Conservation (phyloP, 2,797 vertebrate species). For the Eurystomus glaucurus region DNA sequence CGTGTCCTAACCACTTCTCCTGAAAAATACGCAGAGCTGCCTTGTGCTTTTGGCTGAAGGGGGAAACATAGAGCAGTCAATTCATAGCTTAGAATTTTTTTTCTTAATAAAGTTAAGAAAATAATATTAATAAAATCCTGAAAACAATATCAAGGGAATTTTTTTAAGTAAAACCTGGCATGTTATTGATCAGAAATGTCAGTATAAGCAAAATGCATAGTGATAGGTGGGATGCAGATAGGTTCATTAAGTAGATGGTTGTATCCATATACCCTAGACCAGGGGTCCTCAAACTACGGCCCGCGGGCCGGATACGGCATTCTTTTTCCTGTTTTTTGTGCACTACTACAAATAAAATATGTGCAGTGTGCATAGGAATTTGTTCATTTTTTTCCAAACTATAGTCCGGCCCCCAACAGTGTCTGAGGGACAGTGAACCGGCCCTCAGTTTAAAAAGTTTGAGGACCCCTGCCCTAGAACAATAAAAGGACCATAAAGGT, state of each 20-base stretch:
- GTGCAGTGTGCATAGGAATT: too few relatives aligned
- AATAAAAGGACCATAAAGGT: not conserved
- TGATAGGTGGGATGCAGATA: not conserved
- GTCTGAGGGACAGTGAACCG: too few relatives aligned
- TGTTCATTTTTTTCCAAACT: too few relatives aligned
- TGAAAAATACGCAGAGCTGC: not conserved
- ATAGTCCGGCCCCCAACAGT: too few relatives aligned
- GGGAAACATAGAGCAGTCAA: not conserved
- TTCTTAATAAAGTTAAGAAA: not conserved
- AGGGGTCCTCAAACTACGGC: too few relatives aligned
- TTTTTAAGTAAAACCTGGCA: not conserved
- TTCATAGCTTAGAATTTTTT: not conserved
- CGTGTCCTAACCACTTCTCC: not conserved
- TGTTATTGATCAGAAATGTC: slow-evolving; percentile 43
- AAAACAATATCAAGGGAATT: slow-evolving; percentile 44
- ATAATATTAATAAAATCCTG: slow-evolving; percentile 52
- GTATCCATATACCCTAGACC: not conserved
- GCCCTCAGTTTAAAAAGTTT: too few relatives aligned
- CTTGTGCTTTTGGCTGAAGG: not conserved
- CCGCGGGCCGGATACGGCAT: too few relatives aligned
- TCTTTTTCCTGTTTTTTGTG: too few relatives aligned
- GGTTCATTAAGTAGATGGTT: not conserved
- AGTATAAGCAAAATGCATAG: not conserved
- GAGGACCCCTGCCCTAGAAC: not conserved
- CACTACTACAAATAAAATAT: too few relatives aligned